A percentile compares a stretch with the other conserved stretches of the same genome.
phyloP scores from a whole-genome alignment of 1,140 invertebrate genomes.

The Penaeus indicus region DNA sequence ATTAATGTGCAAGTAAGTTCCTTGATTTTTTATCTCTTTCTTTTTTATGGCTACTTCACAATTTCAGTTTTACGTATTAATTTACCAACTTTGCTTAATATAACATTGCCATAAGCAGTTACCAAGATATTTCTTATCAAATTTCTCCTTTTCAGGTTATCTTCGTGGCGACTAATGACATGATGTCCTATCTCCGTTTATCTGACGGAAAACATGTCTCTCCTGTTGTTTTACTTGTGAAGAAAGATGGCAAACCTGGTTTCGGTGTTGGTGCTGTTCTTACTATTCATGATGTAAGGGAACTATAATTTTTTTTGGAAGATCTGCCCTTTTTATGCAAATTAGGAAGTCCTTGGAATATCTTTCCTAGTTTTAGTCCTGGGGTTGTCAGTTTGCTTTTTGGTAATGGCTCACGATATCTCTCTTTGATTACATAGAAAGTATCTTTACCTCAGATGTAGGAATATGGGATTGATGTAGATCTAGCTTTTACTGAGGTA shows the following conservation, averaged over 20 bases:
- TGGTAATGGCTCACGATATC: too few relatives aligned
- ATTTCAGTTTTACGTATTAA: too few relatives aligned
- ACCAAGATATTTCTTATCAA: background rate
- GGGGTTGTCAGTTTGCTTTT: too few relatives aligned
- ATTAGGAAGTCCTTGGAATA: background rate
- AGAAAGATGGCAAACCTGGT: background rate
- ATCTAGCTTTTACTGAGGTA: too few relatives aligned
- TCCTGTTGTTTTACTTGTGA: conserved; percentile 27
- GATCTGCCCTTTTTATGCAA: background rate
- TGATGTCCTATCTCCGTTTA: conserved; percentile 32
- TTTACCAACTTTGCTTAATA: background rate
- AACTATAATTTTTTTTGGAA: background rate
- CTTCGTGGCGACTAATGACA: conserved; percentile 8
- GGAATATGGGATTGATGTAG: too few relatives aligned
- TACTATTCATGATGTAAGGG: conserved; percentile 33
- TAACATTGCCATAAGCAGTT: background rate
- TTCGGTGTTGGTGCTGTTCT: conserved; percentile 41
- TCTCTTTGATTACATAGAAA: too few relatives aligned
- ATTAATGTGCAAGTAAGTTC: too few relatives aligned
- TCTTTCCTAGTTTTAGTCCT: too few relatives aligned
- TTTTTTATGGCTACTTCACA: too few relatives aligned
- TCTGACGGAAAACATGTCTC: conserved; percentile 48
- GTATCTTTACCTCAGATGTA: too few relatives aligned
- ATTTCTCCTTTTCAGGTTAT: conserved; percentile 33
- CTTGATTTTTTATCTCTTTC: too few relatives aligned